Conservation (phyloP, 2,797 vertebrate species). For the Streptopelia turtur region DNA sequence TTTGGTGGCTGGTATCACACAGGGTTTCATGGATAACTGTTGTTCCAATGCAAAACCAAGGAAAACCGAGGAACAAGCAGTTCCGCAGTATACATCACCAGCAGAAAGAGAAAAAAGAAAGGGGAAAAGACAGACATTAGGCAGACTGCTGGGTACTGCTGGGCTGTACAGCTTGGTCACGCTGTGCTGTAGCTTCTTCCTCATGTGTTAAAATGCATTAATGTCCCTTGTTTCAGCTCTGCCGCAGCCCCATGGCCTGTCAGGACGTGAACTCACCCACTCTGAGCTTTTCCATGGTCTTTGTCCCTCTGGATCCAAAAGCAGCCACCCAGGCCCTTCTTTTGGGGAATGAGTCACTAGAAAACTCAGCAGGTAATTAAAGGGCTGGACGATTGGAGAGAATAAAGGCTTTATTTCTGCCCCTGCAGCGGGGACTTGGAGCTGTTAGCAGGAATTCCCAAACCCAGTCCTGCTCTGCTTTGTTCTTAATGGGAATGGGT, state of each 20-base stretch:
- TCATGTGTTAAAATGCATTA: fast-evolving
- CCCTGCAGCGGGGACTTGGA: background rate
- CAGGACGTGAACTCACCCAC: fast-evolving
- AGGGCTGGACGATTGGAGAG: background rate
- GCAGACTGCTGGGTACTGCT: background rate
- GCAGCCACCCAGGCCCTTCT: background rate
- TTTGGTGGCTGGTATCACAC: background rate
- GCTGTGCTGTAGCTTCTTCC: background rate
- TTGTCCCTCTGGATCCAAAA: background rate
- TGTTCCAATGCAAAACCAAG: background rate
- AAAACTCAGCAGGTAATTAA: background rate
- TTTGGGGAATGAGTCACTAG: background rate
- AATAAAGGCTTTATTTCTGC: background rate
- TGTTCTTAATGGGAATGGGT: background rate
- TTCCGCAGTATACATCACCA: background rate
- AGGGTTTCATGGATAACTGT: background rate
- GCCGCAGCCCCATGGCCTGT: background rate
- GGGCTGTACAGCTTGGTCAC: too few relatives aligned
- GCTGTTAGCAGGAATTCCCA: background rate
- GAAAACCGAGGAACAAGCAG: background rate
- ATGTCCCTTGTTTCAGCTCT: background rate
- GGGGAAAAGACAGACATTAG: background rate
- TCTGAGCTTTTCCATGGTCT: fast-evolving
- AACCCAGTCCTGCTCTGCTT: background rate
- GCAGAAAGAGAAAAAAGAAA: background rate